phyloP scores from a whole-genome alignment of 2,797 vertebrate genomes.

The Simalia tracyae region DNA sequence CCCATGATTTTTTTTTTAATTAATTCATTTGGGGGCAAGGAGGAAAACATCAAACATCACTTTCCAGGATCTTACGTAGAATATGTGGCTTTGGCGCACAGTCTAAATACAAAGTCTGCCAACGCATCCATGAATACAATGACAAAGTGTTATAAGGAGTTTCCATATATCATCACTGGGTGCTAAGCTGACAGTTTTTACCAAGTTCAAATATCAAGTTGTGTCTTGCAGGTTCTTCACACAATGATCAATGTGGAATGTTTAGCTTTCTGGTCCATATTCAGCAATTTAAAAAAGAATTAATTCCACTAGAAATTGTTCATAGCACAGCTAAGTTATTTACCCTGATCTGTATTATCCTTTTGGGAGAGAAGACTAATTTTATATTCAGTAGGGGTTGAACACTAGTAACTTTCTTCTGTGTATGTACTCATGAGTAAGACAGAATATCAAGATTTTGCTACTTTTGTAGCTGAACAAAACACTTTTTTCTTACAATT shows the following conservation, averaged over 20 bases:
- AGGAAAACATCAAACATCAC: neutral
- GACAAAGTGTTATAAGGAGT: neutral
- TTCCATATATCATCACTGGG: neutral
- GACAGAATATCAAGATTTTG: too few relatives aligned
- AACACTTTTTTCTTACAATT: too few relatives aligned
- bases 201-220: neutral
- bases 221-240: neutral
- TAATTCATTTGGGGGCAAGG: neutral
- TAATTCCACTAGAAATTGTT: neutral
- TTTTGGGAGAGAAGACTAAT: neutral
- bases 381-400: too few relatives aligned
- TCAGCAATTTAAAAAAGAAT: neutral
- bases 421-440: too few relatives aligned
- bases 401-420: too few relatives aligned
- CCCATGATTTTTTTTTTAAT: neutral
- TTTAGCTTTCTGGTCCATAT: too few relatives aligned
- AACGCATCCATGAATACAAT: neutral
- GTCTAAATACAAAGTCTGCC: neutral
- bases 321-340: neutral
- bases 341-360: neutral
- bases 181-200: neutral
- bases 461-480: too few relatives aligned
- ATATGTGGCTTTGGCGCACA: neutral
- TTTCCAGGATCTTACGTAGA: neutral
- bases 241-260: neutral